Conservation (phyloP, 2,797 vertebrate genomes). For the Simalia tracyae region DNA sequence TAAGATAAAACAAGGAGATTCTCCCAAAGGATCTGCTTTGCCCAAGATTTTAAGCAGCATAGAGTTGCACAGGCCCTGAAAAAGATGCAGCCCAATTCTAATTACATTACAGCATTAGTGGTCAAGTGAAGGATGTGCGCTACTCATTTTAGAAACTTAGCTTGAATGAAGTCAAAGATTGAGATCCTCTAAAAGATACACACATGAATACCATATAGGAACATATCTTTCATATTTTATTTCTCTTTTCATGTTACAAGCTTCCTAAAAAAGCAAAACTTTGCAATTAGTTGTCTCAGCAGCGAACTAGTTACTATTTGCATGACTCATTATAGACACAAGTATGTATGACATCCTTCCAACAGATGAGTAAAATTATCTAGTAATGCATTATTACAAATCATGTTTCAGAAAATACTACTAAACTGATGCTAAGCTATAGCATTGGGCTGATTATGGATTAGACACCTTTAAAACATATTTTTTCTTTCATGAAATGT, state of each 20-base stretch:
- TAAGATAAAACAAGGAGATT: too few species aligned
- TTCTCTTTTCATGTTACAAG: slow-evolving; percentile 32
- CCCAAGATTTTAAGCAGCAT: too few species aligned
- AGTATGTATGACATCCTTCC: neutral
- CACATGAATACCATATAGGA: neutral
- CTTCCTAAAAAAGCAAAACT: slow-evolving; percentile 5
- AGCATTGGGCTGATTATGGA: neutral
- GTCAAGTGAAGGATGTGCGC: too few species aligned
- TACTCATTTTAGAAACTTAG: neutral
- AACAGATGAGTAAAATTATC: neutral
- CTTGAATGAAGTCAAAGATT: neutral
- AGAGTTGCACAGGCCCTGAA: too few species aligned
- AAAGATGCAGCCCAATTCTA: too few species aligned
- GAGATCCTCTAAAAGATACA: neutral
- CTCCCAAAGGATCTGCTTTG: too few species aligned
- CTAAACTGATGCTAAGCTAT: neutral
- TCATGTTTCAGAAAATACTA: neutral
- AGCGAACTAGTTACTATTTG: neutral
- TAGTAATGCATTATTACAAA: neutral
- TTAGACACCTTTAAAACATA: neutral
- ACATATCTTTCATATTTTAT: neutral
- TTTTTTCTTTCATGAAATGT: neutral
- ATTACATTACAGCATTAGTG: too few species aligned
- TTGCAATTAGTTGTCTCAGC: neutral
- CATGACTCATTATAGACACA: neutral